Evolutionary conservation across 2,113 vertebrate species (phyloP).

Genomic region (Oriolus oriolus): DNA sequence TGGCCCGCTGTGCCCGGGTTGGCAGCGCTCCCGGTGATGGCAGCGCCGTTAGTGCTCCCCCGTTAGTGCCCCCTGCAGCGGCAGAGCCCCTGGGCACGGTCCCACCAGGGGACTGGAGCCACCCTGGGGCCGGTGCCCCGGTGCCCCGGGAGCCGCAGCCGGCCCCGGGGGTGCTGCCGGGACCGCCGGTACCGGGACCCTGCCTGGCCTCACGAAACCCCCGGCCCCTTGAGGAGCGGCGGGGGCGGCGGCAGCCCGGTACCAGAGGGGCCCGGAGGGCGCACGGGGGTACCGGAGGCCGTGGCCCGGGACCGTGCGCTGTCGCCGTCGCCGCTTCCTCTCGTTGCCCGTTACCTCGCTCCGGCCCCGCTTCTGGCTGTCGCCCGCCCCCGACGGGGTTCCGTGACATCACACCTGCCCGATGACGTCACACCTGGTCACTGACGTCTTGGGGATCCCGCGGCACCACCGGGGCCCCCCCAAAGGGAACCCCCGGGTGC

Average conservation of each 20-base stretch:
- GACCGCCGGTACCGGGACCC: background rate
- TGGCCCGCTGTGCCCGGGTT: no score
- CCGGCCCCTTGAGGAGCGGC: background rate
- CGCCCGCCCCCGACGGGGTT: background rate
- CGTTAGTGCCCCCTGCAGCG: background rate
- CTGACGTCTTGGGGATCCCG: constrained; percentile 82
- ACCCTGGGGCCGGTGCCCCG: background rate
- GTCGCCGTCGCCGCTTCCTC: background rate
- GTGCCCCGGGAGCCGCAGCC: background rate
- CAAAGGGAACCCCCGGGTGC: background rate
- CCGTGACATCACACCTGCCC: background rate
- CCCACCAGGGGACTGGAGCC: background rate
- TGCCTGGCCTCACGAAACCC: background rate
- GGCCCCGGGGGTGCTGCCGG: background rate
- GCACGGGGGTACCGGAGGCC: background rate
- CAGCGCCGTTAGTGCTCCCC: background rate
- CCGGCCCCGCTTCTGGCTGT: background rate
- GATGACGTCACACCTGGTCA: constrained; percentile 56
- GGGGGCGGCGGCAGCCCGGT: background rate
- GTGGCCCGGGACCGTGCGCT: background rate
- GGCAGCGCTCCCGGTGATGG: background rate
- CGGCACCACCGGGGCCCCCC: constrained; percentile 25
- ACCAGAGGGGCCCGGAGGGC: no score
- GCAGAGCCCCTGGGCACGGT: background rate
- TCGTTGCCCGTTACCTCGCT: background rate